Conservation (phyloP, 2,797 vertebrate species). For the Acanthis flammea region DNA sequence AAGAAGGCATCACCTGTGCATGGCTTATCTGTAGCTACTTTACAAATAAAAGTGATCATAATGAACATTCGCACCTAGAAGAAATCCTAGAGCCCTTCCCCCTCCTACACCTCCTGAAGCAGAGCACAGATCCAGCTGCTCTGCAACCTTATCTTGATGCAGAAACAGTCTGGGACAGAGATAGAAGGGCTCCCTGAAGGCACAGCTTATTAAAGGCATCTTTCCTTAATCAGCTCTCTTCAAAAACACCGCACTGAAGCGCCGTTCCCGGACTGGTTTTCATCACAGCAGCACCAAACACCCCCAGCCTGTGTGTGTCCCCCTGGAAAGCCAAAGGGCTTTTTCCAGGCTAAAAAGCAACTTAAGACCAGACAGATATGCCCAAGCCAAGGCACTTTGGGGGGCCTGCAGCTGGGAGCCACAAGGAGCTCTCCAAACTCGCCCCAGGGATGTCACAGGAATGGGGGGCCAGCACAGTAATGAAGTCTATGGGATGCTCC, state of each 20-base stretch:
- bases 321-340: accelerated
- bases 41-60: neutral
- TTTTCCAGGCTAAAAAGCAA: neutral
- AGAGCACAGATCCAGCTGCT: slow-evolving; percentile 17
- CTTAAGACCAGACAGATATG: accelerated
- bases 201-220: slow-evolving; percentile 40
- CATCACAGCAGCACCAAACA: neutral
- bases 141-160: slow-evolving; percentile 6
- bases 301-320: neutral
- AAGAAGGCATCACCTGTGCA: neutral
- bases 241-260: neutral
- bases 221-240: neutral
- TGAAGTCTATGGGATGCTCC: accelerated
- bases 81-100: neutral
- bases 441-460: neutral
- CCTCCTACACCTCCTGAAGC: neutral
- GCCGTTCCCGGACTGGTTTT: neutral
- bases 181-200: slow-evolving; percentile 13
- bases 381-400: neutral
- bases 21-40: neutral
- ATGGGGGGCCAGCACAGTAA: neutral
- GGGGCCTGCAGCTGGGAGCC: neutral
- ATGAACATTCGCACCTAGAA: neutral
- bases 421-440: neutral
- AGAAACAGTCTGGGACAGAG: slow-evolving; percentile 29